Evolutionary conservation across 2,888 invertebrate genomes (phyloP).

Genomic region (Crocallis elinguaria): DNA sequence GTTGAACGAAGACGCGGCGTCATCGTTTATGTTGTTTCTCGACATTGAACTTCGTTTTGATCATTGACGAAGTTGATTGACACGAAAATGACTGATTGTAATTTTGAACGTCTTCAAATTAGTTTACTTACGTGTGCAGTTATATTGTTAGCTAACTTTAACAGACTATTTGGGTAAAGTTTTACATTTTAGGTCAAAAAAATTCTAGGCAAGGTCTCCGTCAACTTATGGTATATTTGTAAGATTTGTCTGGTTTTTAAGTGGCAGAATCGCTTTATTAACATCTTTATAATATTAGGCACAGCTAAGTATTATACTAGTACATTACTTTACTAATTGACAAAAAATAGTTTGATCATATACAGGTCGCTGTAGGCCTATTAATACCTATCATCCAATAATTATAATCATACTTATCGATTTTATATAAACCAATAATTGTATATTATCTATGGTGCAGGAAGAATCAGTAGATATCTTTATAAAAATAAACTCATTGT

Average conservation of each 20-base stretch:
- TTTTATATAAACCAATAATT: too few species aligned
- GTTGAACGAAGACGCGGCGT: conserved; percentile 47
- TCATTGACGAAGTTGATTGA: conserved; percentile 41
- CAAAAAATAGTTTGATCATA: too few species aligned
- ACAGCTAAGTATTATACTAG: background rate
- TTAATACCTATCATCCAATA: too few species aligned
- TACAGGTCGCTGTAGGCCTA: too few species aligned
- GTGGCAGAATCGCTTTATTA: too few species aligned
- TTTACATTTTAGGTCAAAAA: background rate
- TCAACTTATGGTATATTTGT: background rate
- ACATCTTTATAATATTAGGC: background rate
- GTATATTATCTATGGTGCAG: too few species aligned
- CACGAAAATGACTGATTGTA: conserved; percentile 27
- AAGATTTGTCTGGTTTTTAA: too few species aligned
- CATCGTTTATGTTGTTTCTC: conserved; percentile 58
- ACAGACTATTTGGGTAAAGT: background rate
- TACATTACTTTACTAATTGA: too few species aligned
- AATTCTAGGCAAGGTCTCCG: background rate
- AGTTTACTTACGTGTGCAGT: conserved; percentile 6
- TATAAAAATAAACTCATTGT: background rate
- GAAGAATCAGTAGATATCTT: background rate
- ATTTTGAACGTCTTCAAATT: conserved; percentile 15
- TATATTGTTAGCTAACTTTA: too few species aligned
- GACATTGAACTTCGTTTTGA: conserved; percentile 66
- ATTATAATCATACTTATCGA: too few species aligned